Evolutionary conservation across 2,888 invertebrate species (phyloP).

Genomic region (Thecophora atra): DNA sequence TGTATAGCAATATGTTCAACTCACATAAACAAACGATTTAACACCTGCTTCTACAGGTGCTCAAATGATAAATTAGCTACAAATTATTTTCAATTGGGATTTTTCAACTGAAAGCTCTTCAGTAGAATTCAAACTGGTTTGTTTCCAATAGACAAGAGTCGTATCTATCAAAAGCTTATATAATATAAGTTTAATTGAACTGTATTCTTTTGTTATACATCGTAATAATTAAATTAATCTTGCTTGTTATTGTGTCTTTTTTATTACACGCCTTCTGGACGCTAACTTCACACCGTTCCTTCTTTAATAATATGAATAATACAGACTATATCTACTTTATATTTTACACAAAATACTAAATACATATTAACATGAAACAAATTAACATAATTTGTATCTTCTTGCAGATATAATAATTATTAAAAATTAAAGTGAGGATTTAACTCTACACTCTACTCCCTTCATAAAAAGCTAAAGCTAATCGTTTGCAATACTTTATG

Average conservation of each 20-base stretch:
- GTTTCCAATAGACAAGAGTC: neutral
- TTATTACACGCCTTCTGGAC: neutral
- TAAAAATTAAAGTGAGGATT: constrained; percentile 47
- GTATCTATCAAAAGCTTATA: neutral
- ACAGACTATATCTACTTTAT: neutral
- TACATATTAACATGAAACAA: constrained; percentile 13
- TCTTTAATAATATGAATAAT: neutral
- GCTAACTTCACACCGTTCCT: too few species aligned
- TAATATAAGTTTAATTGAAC: too few species aligned
- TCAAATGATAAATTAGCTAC: neutral
- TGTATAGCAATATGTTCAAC: neutral
- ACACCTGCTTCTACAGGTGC: neutral
- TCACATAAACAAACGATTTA: too few species aligned
- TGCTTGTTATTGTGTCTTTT: neutral
- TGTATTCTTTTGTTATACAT: constrained; percentile 10
- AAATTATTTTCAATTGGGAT: neutral
- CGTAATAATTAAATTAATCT: constrained; percentile 32
- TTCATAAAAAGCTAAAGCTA: constrained; percentile 41
- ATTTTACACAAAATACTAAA: neutral
- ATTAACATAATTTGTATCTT: constrained; percentile 56
- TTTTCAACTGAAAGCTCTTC: neutral
- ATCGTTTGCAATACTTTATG: constrained; percentile 37
- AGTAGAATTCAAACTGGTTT: neutral
- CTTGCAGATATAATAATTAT: constrained; percentile 63
- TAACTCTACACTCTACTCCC: constrained; percentile 39